phyloP scores from a whole-genome alignment of 2,888 invertebrate species.

The Drosophila parthenogenetica region DNA sequence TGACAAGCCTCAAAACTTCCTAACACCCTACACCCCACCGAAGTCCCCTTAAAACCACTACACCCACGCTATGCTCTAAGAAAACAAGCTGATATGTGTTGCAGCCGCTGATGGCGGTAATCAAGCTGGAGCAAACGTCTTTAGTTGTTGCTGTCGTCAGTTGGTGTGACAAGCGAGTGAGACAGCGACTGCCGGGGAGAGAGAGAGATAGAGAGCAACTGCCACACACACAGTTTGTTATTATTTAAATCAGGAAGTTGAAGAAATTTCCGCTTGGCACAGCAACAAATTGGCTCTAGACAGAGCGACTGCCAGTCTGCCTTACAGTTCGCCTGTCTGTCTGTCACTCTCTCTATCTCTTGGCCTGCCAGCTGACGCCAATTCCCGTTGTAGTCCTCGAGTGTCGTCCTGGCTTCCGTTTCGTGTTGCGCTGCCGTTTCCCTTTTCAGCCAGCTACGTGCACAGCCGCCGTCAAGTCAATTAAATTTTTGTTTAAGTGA shows the following conservation, averaged over 20 bases:
- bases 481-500: slow-evolving; percentile 79
- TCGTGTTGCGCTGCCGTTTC: slow-evolving; percentile 62
- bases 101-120: slow-evolving; percentile 56
- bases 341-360: not conserved
- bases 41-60: slow-evolving; percentile 4
- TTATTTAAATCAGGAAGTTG: slow-evolving; percentile 83
- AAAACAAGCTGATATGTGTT: slow-evolving; percentile 23
- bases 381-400: slow-evolving; percentile 10
- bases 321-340: not conserved
- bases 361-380: too few relatives aligned
- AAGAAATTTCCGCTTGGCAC: slow-evolving; percentile 81
- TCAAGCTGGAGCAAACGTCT: slow-evolving; percentile 37
- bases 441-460: slow-evolving; percentile 39
- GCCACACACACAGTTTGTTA: slow-evolving; percentile 62
- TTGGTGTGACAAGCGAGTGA: slow-evolving; percentile 68
- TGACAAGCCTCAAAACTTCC: not conserved
- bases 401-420: slow-evolving; percentile 62
- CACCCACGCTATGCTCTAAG: too few relatives aligned
- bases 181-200: slow-evolving; percentile 20
- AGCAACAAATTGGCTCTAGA: slow-evolving; percentile 75
- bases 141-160: slow-evolving; percentile 56
- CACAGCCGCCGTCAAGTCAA: slow-evolving; percentile 67
- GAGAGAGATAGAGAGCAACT: slow-evolving; percentile 38
- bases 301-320: slow-evolving; percentile 24
- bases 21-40: not conserved